Evolutionary conservation across 1,140 invertebrate species (phyloP).

Genomic region (Euglossa dilemma): DNA sequence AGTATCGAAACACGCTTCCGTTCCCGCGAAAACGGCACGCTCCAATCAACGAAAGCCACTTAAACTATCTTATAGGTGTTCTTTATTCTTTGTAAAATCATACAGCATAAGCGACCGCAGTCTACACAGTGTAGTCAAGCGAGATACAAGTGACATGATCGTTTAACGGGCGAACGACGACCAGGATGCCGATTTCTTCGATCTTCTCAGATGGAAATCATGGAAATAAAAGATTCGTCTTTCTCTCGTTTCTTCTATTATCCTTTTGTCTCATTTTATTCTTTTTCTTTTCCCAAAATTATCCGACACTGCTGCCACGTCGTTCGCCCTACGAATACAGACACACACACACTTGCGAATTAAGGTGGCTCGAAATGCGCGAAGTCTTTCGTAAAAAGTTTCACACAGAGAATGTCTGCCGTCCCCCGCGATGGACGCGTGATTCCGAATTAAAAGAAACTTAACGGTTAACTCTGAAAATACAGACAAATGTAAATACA

Average conservation of each 20-base stretch:
- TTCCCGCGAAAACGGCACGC: not conserved
- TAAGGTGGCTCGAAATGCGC: constrained; percentile 54
- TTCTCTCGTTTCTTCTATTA: not conserved
- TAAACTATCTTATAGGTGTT: constrained; percentile 63
- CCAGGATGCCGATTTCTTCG: not conserved
- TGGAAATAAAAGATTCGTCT: too few relatives aligned
- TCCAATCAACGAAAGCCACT: constrained; percentile 43
- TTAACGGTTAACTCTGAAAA: constrained; percentile 58
- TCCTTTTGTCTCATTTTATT: not conserved
- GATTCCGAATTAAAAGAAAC: constrained; percentile 40
- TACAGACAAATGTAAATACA: constrained; percentile 54
- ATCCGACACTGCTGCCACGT: not conserved
- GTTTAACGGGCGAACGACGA: constrained; percentile 56
- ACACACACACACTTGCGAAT: constrained; percentile 45
- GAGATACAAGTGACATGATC: constrained; percentile 68
- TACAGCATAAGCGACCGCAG: constrained; percentile 72
- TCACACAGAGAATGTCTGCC: constrained; percentile 34
- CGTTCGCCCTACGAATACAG: constrained; percentile 17
- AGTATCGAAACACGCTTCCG: not conserved
- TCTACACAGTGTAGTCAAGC: constrained; percentile 70
- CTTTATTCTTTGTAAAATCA: constrained; percentile 75
- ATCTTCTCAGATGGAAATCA: not conserved
- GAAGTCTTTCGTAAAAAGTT: constrained; percentile 56
- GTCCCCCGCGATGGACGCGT: constrained; percentile 21
- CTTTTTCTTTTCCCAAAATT: not conserved